Base-by-base conservation (phyloP, 2,888 invertebrate genomes). In the Brenthis ino region DNA sequence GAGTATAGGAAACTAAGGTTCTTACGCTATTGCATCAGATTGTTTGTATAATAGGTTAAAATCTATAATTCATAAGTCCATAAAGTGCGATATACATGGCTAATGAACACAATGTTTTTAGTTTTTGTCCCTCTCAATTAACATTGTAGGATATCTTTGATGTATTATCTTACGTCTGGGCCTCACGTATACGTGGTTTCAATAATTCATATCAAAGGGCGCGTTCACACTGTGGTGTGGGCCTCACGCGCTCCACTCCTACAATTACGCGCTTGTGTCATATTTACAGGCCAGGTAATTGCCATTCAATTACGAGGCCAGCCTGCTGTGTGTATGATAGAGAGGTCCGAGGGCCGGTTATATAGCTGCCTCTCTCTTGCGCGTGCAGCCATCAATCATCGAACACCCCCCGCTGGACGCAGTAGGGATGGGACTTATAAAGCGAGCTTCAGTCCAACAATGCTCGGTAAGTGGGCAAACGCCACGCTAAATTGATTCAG, bases 211-310 rank as follows among this genome's bases (percentile, higher is more conserved):
- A 85, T 87, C 82, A 80, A 85, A 89, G 83, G 82, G 82, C 80
- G 80, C 85, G 80, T 86, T 82, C 85, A 82, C 83, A 81, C 81
- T 85, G 88, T 86, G 88, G 86, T 86, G 86, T 84, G 82, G 85
- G 82, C 84, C 87, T 86, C 87, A 86, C 87, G 86, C 87, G 86
- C 82, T 86, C 84, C 87, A 87, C 88, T 91, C 88, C 87, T 89
- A 87, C 93, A 93, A 93, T 93, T 93, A 92, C 90, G 89, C 88
- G 90, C 91, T 86, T 92, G 91, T 92, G 93, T 93, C 93, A 93
- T 93, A 93, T 93, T 93, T 93, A 93, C 93, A 91, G 91, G 89
- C 85, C 91, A 91, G 93, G 93, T 93, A 93, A 93, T 93, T 93
- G 93, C 89, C 93, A 91, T 93, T 93, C 93, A 93, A 93, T 93